Base-by-base conservation (phyloP, 2,888 invertebrate species). In the Melieria picta region DNA sequence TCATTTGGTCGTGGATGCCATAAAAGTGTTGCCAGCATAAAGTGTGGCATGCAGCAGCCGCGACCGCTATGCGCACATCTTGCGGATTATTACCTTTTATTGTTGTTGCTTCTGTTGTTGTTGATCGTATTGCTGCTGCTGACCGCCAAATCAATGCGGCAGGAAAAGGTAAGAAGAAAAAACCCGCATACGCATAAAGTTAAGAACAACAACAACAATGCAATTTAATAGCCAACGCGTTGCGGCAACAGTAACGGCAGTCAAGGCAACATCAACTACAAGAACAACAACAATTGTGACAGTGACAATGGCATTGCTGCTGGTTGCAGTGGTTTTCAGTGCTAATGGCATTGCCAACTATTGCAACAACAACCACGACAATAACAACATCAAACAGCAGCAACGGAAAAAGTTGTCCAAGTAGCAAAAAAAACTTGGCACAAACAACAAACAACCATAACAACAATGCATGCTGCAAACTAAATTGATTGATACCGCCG, bases 61-160 rank as follows among this genome's bases (percentile, higher is more conserved):
- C 16, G 45, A 43, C 65, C 57, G 57, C 13, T 13, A 61, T 30
- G 45, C 45, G 46, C 56, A 43, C 46, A 61, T 61, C 45, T 61
- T 45, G 13, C 45, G 11, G 45, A 42, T 43, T 50, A 10, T 50
- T 50, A 11, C 10, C 50, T 10, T 50, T 11, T 50, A 50, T 11
- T 9, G 11, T 9, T 11, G 50, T 9, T 11, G 9, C 3, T n/a
- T n/a, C n/a, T 10, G 3, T 11, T 50, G 10, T 50, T 11, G 50
- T 50, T 10, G 50, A 50, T 10, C 11, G 1, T 50, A 11, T 50
- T 30, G 50, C 7, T 11, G 50, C 50, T 50, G 63, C 30, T 63
- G 63, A 63, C 63, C 63, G 63, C 63, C 63, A 63, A 63, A 63
- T 45, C 46, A n/a, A 63, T n/a, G 63, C 48, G 9, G 30, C 30